Evolutionary conservation across 2,113 vertebrate species (phyloP).

Genomic region (Silurus meridionalis): DNA sequence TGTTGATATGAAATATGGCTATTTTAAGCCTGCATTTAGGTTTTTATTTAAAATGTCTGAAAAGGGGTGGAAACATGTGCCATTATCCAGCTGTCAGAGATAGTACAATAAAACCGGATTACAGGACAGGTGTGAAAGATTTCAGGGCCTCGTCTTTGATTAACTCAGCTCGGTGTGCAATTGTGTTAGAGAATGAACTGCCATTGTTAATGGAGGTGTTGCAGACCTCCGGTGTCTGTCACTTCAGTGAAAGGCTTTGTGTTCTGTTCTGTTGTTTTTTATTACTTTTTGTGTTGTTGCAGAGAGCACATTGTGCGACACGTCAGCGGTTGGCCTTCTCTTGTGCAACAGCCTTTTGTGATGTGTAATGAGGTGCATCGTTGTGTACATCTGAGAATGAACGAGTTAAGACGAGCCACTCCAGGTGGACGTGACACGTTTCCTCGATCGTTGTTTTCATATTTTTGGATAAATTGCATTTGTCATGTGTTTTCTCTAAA

Average conservation of each 20-base stretch:
- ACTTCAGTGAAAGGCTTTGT: neutral
- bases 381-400: neutral
- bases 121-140: neutral
- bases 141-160: neutral
- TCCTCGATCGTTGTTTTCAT: neutral
- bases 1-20: neutral
- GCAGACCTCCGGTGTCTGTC: neutral
- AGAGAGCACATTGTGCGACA: neutral
- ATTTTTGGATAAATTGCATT: neutral
- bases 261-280: neutral
- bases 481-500: neutral
- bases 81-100: neutral
- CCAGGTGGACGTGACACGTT: neutral
- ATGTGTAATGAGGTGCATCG: neutral
- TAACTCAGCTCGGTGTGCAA: neutral
- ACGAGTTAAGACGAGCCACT: neutral
- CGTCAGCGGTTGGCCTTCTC: neutral
- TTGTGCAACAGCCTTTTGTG: neutral
- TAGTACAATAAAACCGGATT: neutral
- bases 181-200: neutral
- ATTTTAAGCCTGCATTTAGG: neutral
- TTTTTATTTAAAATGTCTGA: neutral
- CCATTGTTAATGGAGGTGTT: neutral
- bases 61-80: neutral
- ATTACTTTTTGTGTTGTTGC: neutral